Evolutionary conservation across 2,113 vertebrate species (phyloP), one percentile per base, ranked within the genome.

Genomic region (Tor tambroides): DNA sequence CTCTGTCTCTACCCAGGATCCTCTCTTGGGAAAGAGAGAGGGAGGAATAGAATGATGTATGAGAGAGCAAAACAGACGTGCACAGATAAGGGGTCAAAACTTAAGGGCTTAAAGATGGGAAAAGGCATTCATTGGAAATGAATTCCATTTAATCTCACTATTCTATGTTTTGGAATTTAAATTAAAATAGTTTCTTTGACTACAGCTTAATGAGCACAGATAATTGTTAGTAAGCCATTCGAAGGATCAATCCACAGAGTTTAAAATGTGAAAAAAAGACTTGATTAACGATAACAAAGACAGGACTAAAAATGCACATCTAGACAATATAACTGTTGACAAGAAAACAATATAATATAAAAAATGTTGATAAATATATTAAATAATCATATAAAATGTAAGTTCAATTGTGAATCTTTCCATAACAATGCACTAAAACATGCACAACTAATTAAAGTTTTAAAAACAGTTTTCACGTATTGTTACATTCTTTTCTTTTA

Each of bases 1-100:
- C 80, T 87, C 69, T 71, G 56, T 79, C 84, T 83, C 85, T 43
- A 74, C 74, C 76, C 63, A 38, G 51, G 72, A 32, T 59, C 32
- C 23, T 87, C 59, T 81, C 79, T 56, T 54, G 61, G 26, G 83
- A 67, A 54, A 54, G 71, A 63, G 32, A 77, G 67, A 46, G 59
- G 65, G 23, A 15, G 49, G 38, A 76, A 72, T 4, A 71, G 72
- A 6, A 63, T 63, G 69, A 77, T 77, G 51, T 49, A 77, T 77
- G 75, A 83, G 46, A 21, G 71, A 32, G 63, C 21, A 51, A 41
- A 82, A 30, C 41, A 46, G 38, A 67, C 43, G 61, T 82, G 80
- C 38, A 67, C 38, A 46, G 61, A 67, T 49, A 49, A 49, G 46
- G 46, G 46, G 46, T 49, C 3, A 49, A 49, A 14, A 14, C 46